Conservation (phyloP, 1,140 invertebrate species). For the Formica selysi region DNA sequence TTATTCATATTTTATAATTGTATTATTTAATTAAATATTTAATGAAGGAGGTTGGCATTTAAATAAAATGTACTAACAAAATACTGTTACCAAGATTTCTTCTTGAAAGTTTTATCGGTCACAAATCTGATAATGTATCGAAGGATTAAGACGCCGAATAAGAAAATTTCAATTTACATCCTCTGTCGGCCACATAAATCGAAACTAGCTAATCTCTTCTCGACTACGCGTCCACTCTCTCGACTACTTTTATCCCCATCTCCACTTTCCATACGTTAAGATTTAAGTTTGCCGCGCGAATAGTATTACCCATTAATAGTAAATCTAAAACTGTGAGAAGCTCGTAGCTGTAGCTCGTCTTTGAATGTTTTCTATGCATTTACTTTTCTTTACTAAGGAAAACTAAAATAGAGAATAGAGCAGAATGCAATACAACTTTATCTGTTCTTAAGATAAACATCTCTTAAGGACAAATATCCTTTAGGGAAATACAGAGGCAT, state of each 20-base stretch:
- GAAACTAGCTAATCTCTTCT: slow-evolving; percentile 58
- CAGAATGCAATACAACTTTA: slow-evolving; percentile 34
- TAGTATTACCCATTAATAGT: background rate
- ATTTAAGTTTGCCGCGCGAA: slow-evolving; percentile 46
- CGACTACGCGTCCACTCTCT: slow-evolving; percentile 4
- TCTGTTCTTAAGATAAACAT: slow-evolving; percentile 21
- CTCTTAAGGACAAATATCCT: slow-evolving; percentile 5
- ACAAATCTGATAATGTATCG: slow-evolving; percentile 55
- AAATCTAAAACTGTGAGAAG: slow-evolving; percentile 39
- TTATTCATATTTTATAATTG: background rate
- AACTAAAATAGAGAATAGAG: slow-evolving; percentile 41
- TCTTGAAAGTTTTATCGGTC: slow-evolving; percentile 38
- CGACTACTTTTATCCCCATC: slow-evolving; percentile 26
- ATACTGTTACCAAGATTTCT: slow-evolving; percentile 11
- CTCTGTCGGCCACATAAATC: slow-evolving; percentile 46
- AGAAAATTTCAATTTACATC: slow-evolving; percentile 63
- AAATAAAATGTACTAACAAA: background rate
- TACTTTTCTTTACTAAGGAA: slow-evolving; percentile 2
- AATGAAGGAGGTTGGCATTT: background rate
- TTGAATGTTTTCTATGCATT: slow-evolving; percentile 51
- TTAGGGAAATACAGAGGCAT: slow-evolving; percentile 1
- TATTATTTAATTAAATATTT: background rate
- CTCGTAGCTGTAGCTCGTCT: slow-evolving; percentile 15
- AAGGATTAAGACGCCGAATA: slow-evolving; percentile 54
- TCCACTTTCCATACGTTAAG: slow-evolving; percentile 19